phyloP scores from a whole-genome alignment of 2,888 invertebrate genomes.

The Gerris lacustris region DNA sequence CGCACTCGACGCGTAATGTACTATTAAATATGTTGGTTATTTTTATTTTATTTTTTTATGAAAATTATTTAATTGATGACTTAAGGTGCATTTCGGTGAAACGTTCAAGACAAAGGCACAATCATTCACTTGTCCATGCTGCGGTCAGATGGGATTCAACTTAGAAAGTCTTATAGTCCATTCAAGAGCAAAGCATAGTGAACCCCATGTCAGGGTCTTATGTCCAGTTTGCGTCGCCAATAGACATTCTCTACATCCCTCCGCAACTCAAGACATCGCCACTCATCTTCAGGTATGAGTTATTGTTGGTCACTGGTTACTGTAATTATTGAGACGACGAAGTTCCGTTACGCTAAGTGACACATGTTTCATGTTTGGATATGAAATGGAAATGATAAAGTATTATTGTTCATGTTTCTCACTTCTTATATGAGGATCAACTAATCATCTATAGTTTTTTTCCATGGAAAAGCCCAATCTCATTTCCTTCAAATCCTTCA shows the following conservation, averaged over 20 bases:
- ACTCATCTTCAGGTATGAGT: neutral
- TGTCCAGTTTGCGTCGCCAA: conserved; percentile 74
- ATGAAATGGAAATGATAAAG: no score
- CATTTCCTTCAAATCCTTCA: no score
- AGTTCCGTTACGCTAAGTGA: no score
- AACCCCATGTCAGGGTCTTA: conserved; percentile 77
- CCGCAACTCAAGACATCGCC: neutral
- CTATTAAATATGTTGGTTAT: no score
- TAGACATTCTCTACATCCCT: neutral
- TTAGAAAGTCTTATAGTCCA: conserved; percentile 80
- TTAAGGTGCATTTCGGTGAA: neutral
- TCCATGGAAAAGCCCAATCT: no score
- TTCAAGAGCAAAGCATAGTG: conserved; percentile 77
- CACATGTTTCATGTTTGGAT: no score
- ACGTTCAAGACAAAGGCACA: conserved; percentile 38
- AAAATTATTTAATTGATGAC: neutral
- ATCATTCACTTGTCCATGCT: conserved; percentile 93
- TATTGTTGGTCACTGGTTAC: neutral
- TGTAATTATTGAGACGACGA: neutral
- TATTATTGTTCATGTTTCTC: no score
- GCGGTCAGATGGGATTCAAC: conserved; percentile 89
- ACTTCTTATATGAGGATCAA: no score
- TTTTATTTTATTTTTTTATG: no score
- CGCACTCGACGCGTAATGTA: no score
- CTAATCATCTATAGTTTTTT: no score